phyloP scores from a whole-genome alignment of 2,113 vertebrate genomes.

The Acrocephalus arundinaceus region DNA sequence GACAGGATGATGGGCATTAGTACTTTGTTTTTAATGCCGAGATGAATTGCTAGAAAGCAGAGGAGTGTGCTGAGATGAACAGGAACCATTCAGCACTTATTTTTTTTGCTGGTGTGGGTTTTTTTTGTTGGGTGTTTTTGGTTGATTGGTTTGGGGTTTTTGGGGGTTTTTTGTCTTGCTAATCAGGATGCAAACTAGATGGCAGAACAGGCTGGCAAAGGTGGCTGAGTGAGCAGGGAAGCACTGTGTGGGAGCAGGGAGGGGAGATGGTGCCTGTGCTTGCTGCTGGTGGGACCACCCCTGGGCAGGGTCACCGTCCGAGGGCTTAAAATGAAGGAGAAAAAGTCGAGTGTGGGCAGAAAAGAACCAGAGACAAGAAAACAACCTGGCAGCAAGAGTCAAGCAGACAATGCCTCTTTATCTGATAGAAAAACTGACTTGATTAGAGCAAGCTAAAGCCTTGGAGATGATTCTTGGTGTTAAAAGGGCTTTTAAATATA shows the following conservation, averaged over 20 bases:
- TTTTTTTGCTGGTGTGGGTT: not conserved
- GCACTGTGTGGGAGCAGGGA: not conserved
- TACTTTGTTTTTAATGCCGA: not conserved
- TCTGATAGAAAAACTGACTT: not conserved
- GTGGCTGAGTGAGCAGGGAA: not conserved
- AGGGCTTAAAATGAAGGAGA: not conserved
- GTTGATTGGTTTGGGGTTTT: too few species aligned
- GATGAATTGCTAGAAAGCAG: not conserved
- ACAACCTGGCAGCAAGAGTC: not conserved
- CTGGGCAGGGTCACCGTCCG: not conserved
- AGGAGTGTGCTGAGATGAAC: not conserved
- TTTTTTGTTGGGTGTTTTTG: not conserved
- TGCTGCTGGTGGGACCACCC: not conserved
- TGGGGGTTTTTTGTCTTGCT: not conserved
- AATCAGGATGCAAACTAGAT: not conserved
- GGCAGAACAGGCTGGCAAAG: not conserved
- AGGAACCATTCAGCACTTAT: not conserved
- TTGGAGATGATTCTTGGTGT: not conserved
- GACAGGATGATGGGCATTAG: not conserved
- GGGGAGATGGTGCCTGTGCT: not conserved
- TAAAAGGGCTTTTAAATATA: not conserved
- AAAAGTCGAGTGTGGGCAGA: not conserved
- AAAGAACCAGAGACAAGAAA: not conserved
- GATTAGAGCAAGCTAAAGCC: not conserved
- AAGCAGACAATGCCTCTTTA: not conserved